Base-by-base conservation (phyloP, 2,113 vertebrate genomes). In the Oreotrochilus melanogaster region DNA sequence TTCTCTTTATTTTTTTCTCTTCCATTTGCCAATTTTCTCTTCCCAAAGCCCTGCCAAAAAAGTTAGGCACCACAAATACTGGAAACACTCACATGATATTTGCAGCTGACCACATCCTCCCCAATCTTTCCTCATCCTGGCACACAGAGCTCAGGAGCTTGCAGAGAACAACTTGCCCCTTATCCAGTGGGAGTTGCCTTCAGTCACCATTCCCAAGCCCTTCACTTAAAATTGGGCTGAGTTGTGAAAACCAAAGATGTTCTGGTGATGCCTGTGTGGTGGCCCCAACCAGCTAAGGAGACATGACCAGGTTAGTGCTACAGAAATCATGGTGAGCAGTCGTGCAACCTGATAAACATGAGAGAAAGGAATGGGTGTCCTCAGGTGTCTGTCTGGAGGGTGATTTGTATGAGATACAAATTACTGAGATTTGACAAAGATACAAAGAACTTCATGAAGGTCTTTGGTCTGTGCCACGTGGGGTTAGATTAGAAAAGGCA, bases 71-170 rank as follows among this genome's bases (percentile, higher is more conserved):
- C 25, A 35, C 88, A 69, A 71, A n/a, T 17, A 2, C 31, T 39
- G 89, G 73, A 61, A 89, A 4, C 19, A 11, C 86, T 95, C 82
- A 82, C 82, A 58, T 14, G 86, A 58, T 43, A 6, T 8, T 74
- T 66, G 79, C 37, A 93, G 88, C 88, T 73, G 82, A 78, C 75
- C 95, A 92, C 94, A 90, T 90, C 91, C 88, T 88, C 86, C 78
- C 45, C 56, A n/a, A 6, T 1, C 14, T 61, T 42, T 85, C 81
- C 33, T 33, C 90, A 61, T 73, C 86, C 35, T 83, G 86, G 70
- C 85, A 60, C 0, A 1, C 24, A 21, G 35, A 30, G 66, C n/a
- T 47, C 7, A 16, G 6, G 39, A 79, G 71, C 2, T 25, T n/a
- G 54, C 48, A 22, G 64, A 73, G 75, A 93, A 51, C 69, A 89